phyloP scores from a whole-genome alignment of 2,888 invertebrate species.

The Tenthredo scrophulariae region DNA sequence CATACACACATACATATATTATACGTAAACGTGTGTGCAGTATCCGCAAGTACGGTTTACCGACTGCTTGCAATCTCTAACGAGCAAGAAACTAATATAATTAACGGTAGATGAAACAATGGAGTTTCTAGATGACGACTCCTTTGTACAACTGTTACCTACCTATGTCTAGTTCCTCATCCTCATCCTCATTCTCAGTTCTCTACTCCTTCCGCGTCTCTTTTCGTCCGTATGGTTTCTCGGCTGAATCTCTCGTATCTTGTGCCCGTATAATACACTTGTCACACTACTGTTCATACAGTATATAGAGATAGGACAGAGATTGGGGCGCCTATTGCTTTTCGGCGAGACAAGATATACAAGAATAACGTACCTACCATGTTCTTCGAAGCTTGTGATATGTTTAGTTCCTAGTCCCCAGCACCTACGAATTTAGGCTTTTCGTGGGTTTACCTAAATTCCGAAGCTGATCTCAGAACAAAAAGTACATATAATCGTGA shows the following conservation, averaged over 20 bases:
- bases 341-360: not conserved
- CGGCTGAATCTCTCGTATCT: not conserved
- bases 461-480: not conserved
- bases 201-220: not conserved
- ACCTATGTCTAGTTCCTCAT: not conserved
- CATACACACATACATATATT: not conserved
- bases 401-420: not conserved
- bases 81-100: conserved; percentile 38
- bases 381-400: not conserved
- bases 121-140: conserved; percentile 25
- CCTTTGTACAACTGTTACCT: conserved; percentile 12
- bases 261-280: not conserved
- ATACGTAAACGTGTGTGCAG: not conserved
- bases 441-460: not conserved
- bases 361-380: not conserved
- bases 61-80: conserved; percentile 1
- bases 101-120: conserved; percentile 31
- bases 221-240: not conserved
- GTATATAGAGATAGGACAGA: not conserved
- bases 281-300: not conserved
- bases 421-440: not conserved
- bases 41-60: not conserved
- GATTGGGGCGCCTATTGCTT: not conserved
- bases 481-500: not conserved
- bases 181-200: not conserved